Evolutionary conservation across 2,113 vertebrate genomes (phyloP), one percentile per base, ranked within the genome.

Genomic region (Protobothrops flavoviridis): DNA sequence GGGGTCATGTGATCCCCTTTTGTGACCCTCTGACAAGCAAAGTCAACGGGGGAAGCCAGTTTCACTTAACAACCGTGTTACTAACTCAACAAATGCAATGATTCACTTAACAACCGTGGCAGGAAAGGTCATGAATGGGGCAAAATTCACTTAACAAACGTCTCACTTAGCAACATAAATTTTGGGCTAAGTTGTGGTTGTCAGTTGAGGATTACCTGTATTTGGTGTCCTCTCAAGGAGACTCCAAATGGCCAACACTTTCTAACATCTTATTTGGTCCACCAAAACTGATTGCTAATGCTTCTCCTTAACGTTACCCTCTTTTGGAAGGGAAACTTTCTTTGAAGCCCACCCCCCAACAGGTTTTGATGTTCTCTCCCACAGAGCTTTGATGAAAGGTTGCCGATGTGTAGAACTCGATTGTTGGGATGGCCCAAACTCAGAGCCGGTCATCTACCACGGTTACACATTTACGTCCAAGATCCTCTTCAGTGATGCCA

Each of bases 341-440:
- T 10, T 85, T 53, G 57, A 91, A 39, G 17, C n/a, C 56, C 88
- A 93, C 15, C 45, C 92, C 94, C 87, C 95, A 97, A 94, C 3
- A 91, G n/a, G 24, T 89, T 85, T 59, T 61, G 23, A 87, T 57
- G 95, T 94, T 81, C 94, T 95, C 93, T 7, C 91, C 94, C 85
- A 2, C 96, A 99, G 99, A 97, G 99, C 99, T 0, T 97, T 99
- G 87, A 98, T 98, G 97, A 99, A 99, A 97, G 98, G 99, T 95
- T 99, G 99, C 86, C 99, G 99, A 94, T 99, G 99, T 55, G 97
- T 99, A 97, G 99, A 99, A 91, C 97, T 99, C 48, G 99, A 99
- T 96, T 99, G 98, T 95, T 99, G 99, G 99, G 98, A 99, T 0
- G 99, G 99, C 8, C 95, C 98, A 9, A 98, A 98, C 57, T 98